These are phyloP conservation scores for Piezodorus guildinii DNA, from an alignment of 1,140 invertebrate genomes.

Conservation along the genomic window DNA sequence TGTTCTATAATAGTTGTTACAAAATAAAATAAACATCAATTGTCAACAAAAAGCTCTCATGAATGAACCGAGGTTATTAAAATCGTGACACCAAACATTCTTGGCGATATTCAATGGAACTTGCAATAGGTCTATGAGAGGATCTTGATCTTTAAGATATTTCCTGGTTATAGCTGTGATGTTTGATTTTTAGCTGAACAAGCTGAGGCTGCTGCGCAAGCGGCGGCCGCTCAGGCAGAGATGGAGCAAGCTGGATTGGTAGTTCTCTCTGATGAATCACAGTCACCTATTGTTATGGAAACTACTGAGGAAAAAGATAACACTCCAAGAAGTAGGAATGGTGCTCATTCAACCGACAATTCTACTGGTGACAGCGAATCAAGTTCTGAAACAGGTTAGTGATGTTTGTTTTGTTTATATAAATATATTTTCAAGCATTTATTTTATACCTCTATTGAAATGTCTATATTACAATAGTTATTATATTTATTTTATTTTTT, in stretches of 20 bases:
- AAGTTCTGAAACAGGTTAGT: not conserved
- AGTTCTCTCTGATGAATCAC: conserved; percentile 41
- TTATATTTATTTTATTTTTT: not conserved
- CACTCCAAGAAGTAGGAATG: not conserved
- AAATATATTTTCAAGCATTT: not conserved
- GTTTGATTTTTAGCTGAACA: not conserved
- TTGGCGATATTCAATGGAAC: no score
- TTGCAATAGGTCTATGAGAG: no score
- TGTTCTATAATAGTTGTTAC: no score
- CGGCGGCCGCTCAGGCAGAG: conserved; percentile 28
- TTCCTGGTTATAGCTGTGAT: no score
- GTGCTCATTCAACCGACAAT: not conserved
- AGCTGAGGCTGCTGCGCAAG: conserved; percentile 10
- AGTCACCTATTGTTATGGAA: conserved; percentile 29
- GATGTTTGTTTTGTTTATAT: not conserved
- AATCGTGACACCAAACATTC: no score
- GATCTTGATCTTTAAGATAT: no score
- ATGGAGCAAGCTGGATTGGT: conserved; percentile 31
- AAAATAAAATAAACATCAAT: no score
- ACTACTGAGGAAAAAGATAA: not conserved
- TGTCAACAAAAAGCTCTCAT: no score
- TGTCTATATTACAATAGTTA: not conserved
- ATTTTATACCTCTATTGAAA: not conserved
- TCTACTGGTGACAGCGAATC: conserved; percentile 1
- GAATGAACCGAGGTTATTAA: no score